Percentiles rank a stretch among this genome's conserved stretches.
These are phyloP conservation scores for Steinernema khuongi DNA, from an alignment of 1,140 invertebrate species.

Conservation along the genomic window DNA sequence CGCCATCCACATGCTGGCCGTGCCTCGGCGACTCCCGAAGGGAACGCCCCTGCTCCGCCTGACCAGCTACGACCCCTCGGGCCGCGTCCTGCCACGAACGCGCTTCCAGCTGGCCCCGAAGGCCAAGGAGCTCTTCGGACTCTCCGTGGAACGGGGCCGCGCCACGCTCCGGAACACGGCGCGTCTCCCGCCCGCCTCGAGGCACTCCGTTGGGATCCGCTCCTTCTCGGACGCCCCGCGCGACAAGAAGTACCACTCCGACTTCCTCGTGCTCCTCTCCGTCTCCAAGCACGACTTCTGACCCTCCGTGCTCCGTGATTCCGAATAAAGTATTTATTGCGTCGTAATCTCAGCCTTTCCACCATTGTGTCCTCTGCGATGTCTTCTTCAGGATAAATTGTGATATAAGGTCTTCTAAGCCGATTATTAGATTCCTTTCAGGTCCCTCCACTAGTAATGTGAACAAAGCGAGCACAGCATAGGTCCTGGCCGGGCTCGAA, in stretches of 20 bases:
- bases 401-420: too few species aligned
- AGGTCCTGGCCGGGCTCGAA: too few species aligned
- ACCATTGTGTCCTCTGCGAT: too few species aligned
- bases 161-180: constrained; percentile 27
- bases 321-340: too few species aligned
- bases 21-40: constrained; percentile 41
- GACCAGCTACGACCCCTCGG: constrained; percentile 43
- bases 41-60: constrained; percentile 41
- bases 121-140: background rate
- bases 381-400: too few species aligned
- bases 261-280: constrained; percentile 38
- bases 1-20: constrained; percentile 41
- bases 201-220: constrained; percentile 29
- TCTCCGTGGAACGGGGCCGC: constrained; percentile 29
- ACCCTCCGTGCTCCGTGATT: background rate
- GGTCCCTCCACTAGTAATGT: too few species aligned
- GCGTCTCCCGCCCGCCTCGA: constrained; percentile 26
- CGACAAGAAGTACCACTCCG: constrained; percentile 32
- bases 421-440: too few species aligned
- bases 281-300: constrained; percentile 34
- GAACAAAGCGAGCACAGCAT: too few species aligned
- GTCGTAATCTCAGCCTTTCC: too few species aligned
- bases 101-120: constrained; percentile 28
- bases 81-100: constrained; percentile 36
- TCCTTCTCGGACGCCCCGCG: constrained; percentile 24